These are phyloP conservation scores for Apodemia duryi DNA, from an alignment of 2,888 invertebrate species.

Conservation along the genomic window DNA sequence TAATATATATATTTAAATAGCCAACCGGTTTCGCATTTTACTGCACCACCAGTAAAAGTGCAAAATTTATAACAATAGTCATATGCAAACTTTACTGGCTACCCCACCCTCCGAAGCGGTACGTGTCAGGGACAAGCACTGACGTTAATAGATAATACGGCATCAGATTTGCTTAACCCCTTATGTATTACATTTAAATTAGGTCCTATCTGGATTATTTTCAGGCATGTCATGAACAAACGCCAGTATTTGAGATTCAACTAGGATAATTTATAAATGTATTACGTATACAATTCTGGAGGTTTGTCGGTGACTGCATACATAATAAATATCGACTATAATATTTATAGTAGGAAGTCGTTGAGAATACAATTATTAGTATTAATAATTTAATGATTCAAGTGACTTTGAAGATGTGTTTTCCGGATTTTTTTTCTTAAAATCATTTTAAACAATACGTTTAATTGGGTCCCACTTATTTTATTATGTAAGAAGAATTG, in stretches of 20 bases:
- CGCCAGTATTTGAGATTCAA: no score
- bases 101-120: no score
- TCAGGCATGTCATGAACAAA: no score
- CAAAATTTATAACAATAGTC: no score
- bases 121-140: no score
- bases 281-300: neutral
- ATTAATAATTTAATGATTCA: neutral
- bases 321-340: neutral
- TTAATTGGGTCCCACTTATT: neutral
- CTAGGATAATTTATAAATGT: neutral
- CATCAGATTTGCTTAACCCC: conserved; percentile 3
- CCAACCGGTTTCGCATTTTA: no score
- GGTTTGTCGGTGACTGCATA: conserved; percentile 1
- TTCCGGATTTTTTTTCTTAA: conserved; percentile 1
- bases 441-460: neutral
- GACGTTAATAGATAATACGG: conserved; percentile 5
- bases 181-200: no score
- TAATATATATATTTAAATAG: no score
- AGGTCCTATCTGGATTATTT: neutral
- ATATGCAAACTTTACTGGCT: no score
- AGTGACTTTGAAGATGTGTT: conserved; percentile 9
- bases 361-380: neutral
- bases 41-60: no score
- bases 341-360: neutral
- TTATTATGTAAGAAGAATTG: no score